Percentiles rank a stretch among this genome's conserved stretches.
These are phyloP conservation scores for Glyphotaelius pellucidus DNA, from an alignment of 2,888 invertebrate species.

Conservation along the genomic window DNA sequence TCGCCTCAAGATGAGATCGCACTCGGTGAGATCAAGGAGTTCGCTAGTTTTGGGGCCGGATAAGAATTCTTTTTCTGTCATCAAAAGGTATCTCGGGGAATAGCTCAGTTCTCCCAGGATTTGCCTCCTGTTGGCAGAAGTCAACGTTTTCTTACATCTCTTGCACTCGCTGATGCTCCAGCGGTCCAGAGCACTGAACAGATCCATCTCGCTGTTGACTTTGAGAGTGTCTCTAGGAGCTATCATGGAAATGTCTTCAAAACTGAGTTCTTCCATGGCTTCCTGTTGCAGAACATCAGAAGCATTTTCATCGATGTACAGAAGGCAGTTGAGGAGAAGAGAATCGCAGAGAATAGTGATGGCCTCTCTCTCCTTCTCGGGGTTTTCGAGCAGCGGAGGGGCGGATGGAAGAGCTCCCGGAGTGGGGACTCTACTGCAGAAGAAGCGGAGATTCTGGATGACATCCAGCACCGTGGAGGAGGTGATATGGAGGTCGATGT, in stretches of 20 bases:
- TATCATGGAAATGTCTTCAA: slow-evolving; percentile 81
- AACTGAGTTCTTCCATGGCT: slow-evolving; percentile 80
- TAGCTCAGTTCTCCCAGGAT: slow-evolving; percentile 78
- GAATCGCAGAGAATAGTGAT: slow-evolving; percentile 76
- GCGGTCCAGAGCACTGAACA: slow-evolving; percentile 81
- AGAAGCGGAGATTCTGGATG: slow-evolving; percentile 77
- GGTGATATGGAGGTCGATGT: slow-evolving; percentile 81
- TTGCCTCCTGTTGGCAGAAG: slow-evolving; percentile 73
- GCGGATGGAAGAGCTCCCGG: slow-evolving; percentile 77
- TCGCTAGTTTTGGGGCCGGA: slow-evolving; percentile 76
- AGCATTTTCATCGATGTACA: slow-evolving; percentile 78
- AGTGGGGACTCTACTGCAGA: slow-evolving; percentile 74
- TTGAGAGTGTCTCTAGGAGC: slow-evolving; percentile 83
- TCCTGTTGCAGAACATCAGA: slow-evolving; percentile 77
- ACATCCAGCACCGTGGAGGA: slow-evolving; percentile 82
- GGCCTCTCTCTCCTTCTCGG: slow-evolving; percentile 72
- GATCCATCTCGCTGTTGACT: slow-evolving; percentile 79
- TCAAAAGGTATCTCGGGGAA: slow-evolving; percentile 82
- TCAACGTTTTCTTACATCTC: slow-evolving; percentile 73
- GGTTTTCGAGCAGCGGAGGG: slow-evolving; percentile 72
- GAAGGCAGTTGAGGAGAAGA: slow-evolving; percentile 82
- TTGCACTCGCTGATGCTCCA: slow-evolving; percentile 76
- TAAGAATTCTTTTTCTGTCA: slow-evolving; percentile 81
- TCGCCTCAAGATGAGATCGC: slow-evolving; percentile 73
- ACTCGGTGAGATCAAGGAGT: slow-evolving; percentile 75